Conservation (phyloP, 2,113 vertebrate species). For the Corythornis cristatus region DNA sequence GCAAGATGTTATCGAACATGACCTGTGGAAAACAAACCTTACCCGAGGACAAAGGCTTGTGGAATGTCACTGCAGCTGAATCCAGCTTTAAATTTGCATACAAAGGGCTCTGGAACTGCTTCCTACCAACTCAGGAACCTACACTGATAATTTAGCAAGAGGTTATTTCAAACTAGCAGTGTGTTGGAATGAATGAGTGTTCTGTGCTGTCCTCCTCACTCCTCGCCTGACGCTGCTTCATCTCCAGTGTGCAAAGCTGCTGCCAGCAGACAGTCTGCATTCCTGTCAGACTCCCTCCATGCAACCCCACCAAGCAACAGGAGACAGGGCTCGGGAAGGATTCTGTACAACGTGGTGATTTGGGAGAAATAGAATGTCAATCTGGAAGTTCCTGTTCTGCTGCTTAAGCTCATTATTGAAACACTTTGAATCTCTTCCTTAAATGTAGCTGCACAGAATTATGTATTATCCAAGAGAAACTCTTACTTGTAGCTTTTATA, state of each 20-base stretch:
- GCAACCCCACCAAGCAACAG: neutral
- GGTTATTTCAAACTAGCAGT: neutral
- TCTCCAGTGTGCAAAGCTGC: neutral
- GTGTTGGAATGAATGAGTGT: neutral
- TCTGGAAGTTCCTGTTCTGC: neutral
- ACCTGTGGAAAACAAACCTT: neutral
- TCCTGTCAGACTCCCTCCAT: neutral
- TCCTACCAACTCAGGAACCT: neutral
- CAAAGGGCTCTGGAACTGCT: neutral
- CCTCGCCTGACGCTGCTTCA: neutral
- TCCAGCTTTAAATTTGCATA: neutral
- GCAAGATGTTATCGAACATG: neutral
- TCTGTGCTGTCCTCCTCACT: neutral
- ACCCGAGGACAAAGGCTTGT: neutral
- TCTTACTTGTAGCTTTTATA: neutral
- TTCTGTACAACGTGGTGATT: accelerated
- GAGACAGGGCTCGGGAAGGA: neutral
- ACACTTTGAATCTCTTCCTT: neutral
- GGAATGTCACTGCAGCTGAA: neutral
- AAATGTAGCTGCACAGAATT: neutral
- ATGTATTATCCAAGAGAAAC: neutral
- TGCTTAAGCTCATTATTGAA: neutral
- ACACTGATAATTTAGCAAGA: accelerated
- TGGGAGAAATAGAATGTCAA: neutral
- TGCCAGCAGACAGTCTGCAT: neutral